A percentile compares a stretch with the other conserved stretches of the same genome.
Conservation (phyloP, 2,797 vertebrate species). For the Molossus alvarezi region DNA sequence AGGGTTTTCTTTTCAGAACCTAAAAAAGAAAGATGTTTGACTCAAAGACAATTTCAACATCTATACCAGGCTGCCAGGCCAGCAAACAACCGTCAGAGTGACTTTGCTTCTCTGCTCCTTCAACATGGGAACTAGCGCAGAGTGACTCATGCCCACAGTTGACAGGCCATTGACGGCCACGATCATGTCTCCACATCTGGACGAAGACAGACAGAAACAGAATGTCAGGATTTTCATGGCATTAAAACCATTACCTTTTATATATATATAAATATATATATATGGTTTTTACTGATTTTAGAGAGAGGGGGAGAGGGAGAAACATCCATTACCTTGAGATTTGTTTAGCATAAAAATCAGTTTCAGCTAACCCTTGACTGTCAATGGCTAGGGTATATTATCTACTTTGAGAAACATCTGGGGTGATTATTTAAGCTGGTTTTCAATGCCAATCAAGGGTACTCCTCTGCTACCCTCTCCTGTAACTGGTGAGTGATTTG, state of each 20-base stretch:
- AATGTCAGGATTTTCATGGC: not conserved
- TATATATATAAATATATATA: not conserved
- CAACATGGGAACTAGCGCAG: conserved; percentile 98
- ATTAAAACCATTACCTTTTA: not conserved
- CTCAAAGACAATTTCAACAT: conserved; percentile 49
- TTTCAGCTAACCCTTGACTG: not conserved
- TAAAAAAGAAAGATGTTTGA: conserved; percentile 77
- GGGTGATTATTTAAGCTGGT: not conserved
- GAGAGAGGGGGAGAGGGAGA: not conserved
- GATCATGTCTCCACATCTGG: conserved; percentile 99
- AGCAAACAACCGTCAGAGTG: conserved; percentile 97
- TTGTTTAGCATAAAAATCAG: not conserved
- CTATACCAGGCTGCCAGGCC: conserved; percentile 99
- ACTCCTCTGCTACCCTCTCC: not conserved
- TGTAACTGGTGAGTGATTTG: not conserved
- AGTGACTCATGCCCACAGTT: conserved; percentile 99
- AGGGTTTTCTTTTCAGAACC: conserved; percentile 82
- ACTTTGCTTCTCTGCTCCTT: conserved; percentile 99
- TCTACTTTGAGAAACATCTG: not conserved
- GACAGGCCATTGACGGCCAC: conserved; percentile 97
- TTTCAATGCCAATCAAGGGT: not conserved
- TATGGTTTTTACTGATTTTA: not conserved
- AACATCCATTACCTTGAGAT: not conserved
- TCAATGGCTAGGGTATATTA: not conserved
- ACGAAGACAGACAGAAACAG: conserved; percentile 66